These are phyloP conservation scores for Microcebus tavaratra DNA, from an alignment of 2,113 vertebrate genomes.

Conservation along the genomic window DNA sequence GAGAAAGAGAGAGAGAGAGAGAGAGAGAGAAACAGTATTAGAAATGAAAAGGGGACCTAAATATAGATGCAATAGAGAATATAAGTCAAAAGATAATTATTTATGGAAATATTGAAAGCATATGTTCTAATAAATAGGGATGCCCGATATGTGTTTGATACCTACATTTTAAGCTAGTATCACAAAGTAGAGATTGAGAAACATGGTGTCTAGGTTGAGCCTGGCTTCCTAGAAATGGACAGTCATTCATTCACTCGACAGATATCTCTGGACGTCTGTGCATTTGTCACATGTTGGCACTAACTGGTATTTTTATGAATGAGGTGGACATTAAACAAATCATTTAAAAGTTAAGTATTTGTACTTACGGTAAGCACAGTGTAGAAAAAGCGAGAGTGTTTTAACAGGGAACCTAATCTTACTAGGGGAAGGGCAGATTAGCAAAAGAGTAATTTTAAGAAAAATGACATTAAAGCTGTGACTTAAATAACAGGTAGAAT, in stretches of 20 bases:
- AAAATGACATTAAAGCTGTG: not conserved
- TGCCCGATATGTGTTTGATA: not conserved
- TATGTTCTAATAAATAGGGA: not conserved
- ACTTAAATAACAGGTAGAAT: not conserved
- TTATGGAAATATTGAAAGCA: not conserved
- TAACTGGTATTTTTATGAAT: slow-evolving; percentile 21
- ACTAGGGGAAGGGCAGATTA: not conserved
- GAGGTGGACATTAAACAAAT: not conserved
- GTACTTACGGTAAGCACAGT: not conserved
- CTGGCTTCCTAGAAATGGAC: slow-evolving; percentile 23
- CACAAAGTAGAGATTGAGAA: not conserved
- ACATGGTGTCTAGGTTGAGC: not conserved
- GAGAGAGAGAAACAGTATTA: not conserved
- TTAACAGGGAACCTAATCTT: not conserved
- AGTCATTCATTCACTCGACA: not conserved
- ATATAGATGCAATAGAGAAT: not conserved
- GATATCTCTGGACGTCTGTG: not conserved
- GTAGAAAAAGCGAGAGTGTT: not conserved
- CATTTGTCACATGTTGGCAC: not conserved
- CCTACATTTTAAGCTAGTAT: not conserved
- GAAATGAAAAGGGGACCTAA: not conserved
- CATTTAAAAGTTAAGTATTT: slow-evolving; percentile 1
- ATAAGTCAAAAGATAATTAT: slow-evolving; percentile 1
- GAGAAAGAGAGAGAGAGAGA: not conserved
- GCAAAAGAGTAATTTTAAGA: not conserved